Evolutionary conservation across 2,888 invertebrate species (phyloP).

Genomic region (Limenitis camilla): DNA sequence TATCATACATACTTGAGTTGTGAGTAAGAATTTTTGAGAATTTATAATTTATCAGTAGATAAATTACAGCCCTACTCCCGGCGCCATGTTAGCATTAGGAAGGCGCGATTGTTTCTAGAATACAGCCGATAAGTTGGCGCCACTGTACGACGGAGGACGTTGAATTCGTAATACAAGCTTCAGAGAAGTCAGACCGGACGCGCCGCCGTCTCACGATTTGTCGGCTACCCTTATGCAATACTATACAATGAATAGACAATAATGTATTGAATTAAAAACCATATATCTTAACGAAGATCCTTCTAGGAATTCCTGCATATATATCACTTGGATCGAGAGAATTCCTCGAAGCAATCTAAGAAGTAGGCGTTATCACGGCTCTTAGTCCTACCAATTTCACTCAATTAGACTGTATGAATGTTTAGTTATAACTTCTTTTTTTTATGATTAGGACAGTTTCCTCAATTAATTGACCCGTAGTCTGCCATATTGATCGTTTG

Average conservation of each 20-base stretch:
- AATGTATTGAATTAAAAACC: conserved; percentile 5
- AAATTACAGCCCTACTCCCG: conserved; percentile 10
- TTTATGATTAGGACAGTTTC: too few relatives aligned
- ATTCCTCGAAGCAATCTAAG: too few relatives aligned
- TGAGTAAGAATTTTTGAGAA: not conserved
- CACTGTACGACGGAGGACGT: conserved; percentile 31
- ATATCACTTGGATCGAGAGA: not conserved
- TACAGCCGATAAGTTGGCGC: conserved; percentile 30
- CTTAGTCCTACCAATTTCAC: too few relatives aligned
- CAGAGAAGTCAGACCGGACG: conserved; percentile 40
- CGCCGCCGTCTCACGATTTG: conserved; percentile 23
- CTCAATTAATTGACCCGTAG: too few relatives aligned
- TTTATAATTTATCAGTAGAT: not conserved
- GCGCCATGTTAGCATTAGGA: conserved; percentile 20
- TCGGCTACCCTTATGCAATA: conserved; percentile 21
- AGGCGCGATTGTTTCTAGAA: conserved; percentile 27
- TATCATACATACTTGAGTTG: too few relatives aligned
- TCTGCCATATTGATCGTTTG: too few relatives aligned
- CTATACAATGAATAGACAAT: conserved; percentile 17
- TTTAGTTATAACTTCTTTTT: too few relatives aligned
- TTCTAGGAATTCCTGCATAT: conserved; percentile 2
- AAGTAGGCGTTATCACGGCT: too few relatives aligned
- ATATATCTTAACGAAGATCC: not conserved
- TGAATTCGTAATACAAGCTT: conserved; percentile 39
- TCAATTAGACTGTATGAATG: too few relatives aligned